A percentile compares a stretch with the other conserved stretches of the same genome.
phyloP scores from a whole-genome alignment of 2,888 invertebrate genomes.

The Meandrusa payeni region DNA sequence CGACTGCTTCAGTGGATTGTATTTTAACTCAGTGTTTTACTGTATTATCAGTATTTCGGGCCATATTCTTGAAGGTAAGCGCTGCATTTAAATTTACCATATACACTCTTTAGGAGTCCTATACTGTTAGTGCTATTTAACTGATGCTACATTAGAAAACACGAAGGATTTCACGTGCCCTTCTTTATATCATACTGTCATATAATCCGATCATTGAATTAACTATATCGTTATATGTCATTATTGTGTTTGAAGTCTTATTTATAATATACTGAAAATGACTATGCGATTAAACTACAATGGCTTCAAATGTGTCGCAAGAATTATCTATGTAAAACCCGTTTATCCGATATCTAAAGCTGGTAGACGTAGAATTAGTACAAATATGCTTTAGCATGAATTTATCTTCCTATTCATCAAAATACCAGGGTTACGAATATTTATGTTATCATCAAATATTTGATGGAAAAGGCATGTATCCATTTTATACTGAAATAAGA shows the following conservation, averaged over 20 bases:
- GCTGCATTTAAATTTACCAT: slow-evolving; percentile 4
- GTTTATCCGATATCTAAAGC: slow-evolving; percentile 14
- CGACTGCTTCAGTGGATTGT: slow-evolving; percentile 52
- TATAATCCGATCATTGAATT: slow-evolving; percentile 8
- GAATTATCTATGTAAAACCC: slow-evolving; percentile 32
- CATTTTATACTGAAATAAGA: too few species aligned
- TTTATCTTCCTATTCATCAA: too few species aligned
- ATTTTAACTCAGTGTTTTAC: slow-evolving; percentile 35
- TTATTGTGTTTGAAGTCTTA: slow-evolving; percentile 1
- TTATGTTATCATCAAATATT: too few species aligned
- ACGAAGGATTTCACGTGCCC: neutral
- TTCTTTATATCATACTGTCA: too few species aligned
- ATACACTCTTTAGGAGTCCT: too few species aligned
- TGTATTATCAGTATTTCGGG: slow-evolving; percentile 9
- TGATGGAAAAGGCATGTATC: too few species aligned
- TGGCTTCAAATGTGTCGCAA: slow-evolving; percentile 34
- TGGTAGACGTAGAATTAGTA: neutral
- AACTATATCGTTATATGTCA: slow-evolving; percentile 2
- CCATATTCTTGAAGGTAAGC: slow-evolving; percentile 21
- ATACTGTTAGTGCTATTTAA: slow-evolving; percentile 10
- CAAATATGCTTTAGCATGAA: neutral
- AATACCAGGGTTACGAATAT: too few species aligned
- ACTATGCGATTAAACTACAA: slow-evolving; percentile 25
- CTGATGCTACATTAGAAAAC: neutral
- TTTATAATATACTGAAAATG: slow-evolving; percentile 6